A percentile compares a stretch with the other conserved stretches of the same genome.
Evolutionary conservation across 2,113 vertebrate genomes (phyloP).

Genomic region (Actinemys pallida): DNA sequence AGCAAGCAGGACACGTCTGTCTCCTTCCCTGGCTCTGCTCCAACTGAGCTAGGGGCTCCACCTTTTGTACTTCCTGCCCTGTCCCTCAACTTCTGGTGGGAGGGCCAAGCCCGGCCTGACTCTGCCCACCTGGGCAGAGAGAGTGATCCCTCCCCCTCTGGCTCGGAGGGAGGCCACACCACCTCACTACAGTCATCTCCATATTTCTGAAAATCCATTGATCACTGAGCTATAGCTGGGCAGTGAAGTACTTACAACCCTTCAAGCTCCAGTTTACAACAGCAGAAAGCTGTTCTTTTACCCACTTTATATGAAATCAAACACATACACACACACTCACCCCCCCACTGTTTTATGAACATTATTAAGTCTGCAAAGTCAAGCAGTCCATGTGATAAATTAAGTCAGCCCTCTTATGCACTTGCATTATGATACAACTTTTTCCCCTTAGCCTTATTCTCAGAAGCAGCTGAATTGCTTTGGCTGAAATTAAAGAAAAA

Average conservation of each 20-base stretch:
- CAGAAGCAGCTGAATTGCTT: not conserved
- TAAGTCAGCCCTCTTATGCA: not conserved
- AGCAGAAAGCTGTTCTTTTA: not conserved
- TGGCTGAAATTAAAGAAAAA: constrained; percentile 17
- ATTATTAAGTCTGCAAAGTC: not conserved
- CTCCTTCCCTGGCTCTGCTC: too few species aligned
- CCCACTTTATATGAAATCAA: not conserved
- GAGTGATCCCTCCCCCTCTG: too few species aligned
- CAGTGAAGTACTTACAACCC: not conserved
- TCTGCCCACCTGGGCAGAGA: too few species aligned
- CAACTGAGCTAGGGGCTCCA: too few species aligned
- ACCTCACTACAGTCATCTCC: not conserved
- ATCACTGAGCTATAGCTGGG: not conserved
- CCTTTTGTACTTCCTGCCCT: too few species aligned
- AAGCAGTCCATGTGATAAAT: not conserved
- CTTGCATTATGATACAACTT: not conserved
- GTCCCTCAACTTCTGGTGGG: too few species aligned
- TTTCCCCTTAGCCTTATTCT: not conserved
- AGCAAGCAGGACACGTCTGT: too few species aligned
- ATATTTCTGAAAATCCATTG: not conserved
- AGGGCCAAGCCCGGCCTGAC: too few species aligned
- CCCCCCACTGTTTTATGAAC: not conserved
- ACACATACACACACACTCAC: not conserved
- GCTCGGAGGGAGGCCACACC: too few species aligned
- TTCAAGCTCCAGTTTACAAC: not conserved